Base-by-base conservation (phyloP, 2,888 invertebrate species). In the Hydroisotoma schaefferi region DNA sequence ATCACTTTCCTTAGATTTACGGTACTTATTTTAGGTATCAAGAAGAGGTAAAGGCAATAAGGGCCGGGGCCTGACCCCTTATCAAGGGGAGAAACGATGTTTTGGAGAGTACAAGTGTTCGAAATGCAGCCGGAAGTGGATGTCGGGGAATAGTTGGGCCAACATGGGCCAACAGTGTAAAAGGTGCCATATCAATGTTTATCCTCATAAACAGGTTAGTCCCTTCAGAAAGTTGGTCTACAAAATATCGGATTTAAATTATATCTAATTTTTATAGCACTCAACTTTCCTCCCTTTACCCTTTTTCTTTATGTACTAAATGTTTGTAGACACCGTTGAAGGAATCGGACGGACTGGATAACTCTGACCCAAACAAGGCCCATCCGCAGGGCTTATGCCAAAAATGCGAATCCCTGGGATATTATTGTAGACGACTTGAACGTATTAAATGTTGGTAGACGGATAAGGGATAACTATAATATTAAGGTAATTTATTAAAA, bases 101-200 rank as follows among this genome's bases (percentile, higher is more conserved):
- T 92, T 91, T 76, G 93, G 93, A 2, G 90, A 92, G 76, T 93
- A 89, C 81, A 89, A 90, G 77, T 93, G 92, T 74, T 86, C 88
- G 0, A 90, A 91, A 75, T 93, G 93, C 78, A 90, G 91, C 75
- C 83, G 92, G 76, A 91, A 90, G 77, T 93, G 92, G 92, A 91
- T 90, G 89, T 88, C 88, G 57, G 90, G 90, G 2, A 92, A 92
- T 79, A 90, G 89, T 55, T 92, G 90, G 90, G 88, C 92, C 5
- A 92, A 93, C 78, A 89, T 87, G 82, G 89, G 89, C 0, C 93
- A 93, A 76, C 87, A 90, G 75, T 93, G 93, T 76, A 90, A 89
- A 74, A 91, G 91, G 76, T 93, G 92, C 74, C 85, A 87, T 65
- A 87, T 91, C 68, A 88, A 88, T 74, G 90, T 92, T n/a, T 92